Conservation (phyloP, 2,888 invertebrate genomes). For the Malthinus flaveolus region DNA sequence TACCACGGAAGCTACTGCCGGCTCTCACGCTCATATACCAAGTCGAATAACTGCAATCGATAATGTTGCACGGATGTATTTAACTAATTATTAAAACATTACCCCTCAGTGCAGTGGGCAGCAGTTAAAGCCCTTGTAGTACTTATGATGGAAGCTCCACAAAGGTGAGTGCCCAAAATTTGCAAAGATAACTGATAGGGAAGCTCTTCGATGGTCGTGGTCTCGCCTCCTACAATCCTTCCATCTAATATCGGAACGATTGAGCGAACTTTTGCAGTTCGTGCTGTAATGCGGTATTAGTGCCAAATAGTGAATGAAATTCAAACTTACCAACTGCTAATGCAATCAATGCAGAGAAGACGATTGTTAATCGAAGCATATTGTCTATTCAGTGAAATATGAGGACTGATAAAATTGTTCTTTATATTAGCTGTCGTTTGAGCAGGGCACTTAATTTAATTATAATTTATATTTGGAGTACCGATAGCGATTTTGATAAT, state of each 20-base stretch:
- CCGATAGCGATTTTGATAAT: too few species aligned
- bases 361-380: background rate
- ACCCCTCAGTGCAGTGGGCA: conserved; percentile 44
- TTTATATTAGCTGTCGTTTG: too few species aligned
- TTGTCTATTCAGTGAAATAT: too few species aligned
- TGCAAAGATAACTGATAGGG: conserved; percentile 41
- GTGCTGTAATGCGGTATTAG: background rate
- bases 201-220: conserved; percentile 35
- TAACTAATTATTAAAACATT: conserved; percentile 15
- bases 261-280: conserved; percentile 1
- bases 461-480: too few species aligned
- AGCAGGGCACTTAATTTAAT: too few species aligned
- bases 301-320: background rate
- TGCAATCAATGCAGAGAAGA: conserved; percentile 5
- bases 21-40: too few species aligned
- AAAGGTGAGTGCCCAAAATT: conserved; percentile 33
- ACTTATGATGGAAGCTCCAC: conserved; percentile 40
- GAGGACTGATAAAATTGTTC: too few species aligned
- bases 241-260: conserved; percentile 23
- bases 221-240: conserved; percentile 40
- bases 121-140: conserved; percentile 37
- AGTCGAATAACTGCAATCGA: too few species aligned
- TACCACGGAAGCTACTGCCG: background rate
- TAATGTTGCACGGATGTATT: background rate
- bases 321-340: background rate